Conservation (phyloP, 2,797 vertebrate genomes). For the Gambusia yucatana region DNA sequence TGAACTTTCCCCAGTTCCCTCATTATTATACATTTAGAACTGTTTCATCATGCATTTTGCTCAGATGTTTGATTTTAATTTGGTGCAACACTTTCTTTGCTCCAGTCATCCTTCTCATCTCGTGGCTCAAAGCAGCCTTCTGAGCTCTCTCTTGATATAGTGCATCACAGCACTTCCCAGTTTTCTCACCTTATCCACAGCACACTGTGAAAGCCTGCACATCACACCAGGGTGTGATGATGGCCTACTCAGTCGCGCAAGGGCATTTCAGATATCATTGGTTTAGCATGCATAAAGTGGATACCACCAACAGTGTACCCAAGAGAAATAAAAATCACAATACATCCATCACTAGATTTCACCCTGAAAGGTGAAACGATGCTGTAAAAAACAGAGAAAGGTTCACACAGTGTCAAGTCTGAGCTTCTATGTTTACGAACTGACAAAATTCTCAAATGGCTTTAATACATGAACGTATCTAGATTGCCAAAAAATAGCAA, state of each 20-base stretch:
- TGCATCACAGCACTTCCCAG: conserved; percentile 70
- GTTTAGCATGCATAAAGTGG: conserved; percentile 56
- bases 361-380: not conserved
- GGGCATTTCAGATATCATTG: conserved; percentile 60
- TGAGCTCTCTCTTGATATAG: conserved; percentile 63
- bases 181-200: conserved; percentile 74
- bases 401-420: not conserved
- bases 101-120: conserved; percentile 61
- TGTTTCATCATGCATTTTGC: conserved; percentile 61
- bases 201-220: conserved; percentile 67
- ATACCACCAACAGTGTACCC: conserved; percentile 17
- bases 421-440: not conserved
- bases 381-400: conserved; percentile 4
- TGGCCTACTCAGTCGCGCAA: conserved; percentile 65
- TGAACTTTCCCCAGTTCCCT: conserved; percentile 24
- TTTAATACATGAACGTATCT: not conserved
- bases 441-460: not conserved
- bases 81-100: conserved; percentile 68
- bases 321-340: conserved; percentile 1
- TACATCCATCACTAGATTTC: conserved; percentile 10
- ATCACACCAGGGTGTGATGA: conserved; percentile 64
- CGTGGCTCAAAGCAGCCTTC: conserved; percentile 58
- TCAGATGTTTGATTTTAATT: conserved; percentile 66
- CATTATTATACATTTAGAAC: conserved; percentile 48
- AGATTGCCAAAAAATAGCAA: not conserved